These are phyloP conservation scores for Ctenodactylus gundi DNA, from an alignment of 2,113 vertebrate genomes.

Conservation along the genomic window DNA sequence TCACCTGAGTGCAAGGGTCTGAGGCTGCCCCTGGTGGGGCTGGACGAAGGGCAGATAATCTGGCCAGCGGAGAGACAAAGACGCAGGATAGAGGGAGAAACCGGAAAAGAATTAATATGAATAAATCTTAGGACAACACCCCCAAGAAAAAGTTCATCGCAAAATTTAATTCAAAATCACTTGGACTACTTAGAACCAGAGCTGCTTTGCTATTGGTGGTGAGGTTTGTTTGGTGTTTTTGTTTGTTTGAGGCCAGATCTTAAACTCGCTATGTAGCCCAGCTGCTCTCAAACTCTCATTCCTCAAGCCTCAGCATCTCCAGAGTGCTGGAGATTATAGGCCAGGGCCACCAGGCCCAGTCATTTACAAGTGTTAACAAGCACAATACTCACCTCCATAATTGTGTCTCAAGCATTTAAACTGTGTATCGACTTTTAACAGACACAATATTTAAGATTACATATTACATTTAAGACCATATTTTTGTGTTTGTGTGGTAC, in stretches of 20 bases:
- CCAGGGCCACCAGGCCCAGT: background rate
- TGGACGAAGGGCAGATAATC: too few species aligned
- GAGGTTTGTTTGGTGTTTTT: background rate
- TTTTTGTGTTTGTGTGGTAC: background rate
- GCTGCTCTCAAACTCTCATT: background rate
- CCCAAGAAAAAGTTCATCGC: background rate
- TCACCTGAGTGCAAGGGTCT: background rate
- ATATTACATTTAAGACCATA: background rate
- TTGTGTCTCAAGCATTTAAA: background rate
- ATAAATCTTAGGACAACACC: background rate
- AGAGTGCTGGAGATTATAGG: background rate
- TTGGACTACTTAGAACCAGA: background rate
- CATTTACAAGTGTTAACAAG: conserved; percentile 25
- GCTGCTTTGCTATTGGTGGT: background rate
- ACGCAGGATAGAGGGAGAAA: too few species aligned
- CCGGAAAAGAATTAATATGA: too few species aligned
- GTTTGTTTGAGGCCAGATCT: background rate
- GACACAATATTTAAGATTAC: background rate
- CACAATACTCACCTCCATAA: background rate
- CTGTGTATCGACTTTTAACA: background rate
- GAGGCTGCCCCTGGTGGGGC: too few species aligned
- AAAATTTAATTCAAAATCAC: background rate
- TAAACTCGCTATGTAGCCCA: background rate
- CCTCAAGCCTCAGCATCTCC: background rate
- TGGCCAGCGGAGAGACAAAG: background rate